Evolutionary conservation across 2,113 vertebrate genomes (phyloP).

Genomic region (Ptilonorhynchus violaceus): DNA sequence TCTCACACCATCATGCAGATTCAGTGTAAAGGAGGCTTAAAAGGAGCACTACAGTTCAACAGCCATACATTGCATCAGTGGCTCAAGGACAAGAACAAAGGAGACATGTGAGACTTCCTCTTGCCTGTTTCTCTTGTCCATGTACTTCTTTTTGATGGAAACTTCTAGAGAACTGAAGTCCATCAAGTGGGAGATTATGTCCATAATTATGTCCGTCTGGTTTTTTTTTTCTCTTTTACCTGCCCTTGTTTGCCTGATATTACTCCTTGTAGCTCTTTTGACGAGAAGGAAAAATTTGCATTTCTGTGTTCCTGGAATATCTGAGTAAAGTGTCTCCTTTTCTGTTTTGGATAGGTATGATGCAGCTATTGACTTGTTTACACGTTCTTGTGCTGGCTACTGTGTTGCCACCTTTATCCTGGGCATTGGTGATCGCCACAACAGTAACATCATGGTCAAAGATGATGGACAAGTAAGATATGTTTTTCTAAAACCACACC

Average conservation of each 20-base stretch:
- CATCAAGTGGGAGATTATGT: background rate
- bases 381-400: constrained; percentile 95
- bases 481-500: background rate
- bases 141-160: background rate
- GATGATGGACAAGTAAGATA: constrained; percentile 92
- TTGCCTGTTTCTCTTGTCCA: background rate
- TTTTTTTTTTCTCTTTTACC: background rate
- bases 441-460: constrained; percentile 99
- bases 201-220: background rate
- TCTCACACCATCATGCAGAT: constrained; percentile 99
- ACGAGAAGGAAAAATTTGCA: background rate
- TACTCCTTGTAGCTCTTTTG: background rate
- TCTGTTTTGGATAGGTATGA: constrained; percentile 83
- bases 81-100: constrained; percentile 98
- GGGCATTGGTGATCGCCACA: constrained; percentile 96
- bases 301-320: background rate
- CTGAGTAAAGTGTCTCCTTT: background rate
- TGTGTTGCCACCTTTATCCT: constrained; percentile 98
- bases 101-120: constrained; percentile 86
- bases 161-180: background rate
- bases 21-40: constrained; percentile 96
- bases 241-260: background rate
- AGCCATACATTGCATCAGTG: constrained; percentile 95
- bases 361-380: constrained; percentile 95
- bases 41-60: constrained; percentile 96